Evolutionary conservation across 1,140 invertebrate species (phyloP), one percentile per base, ranked within the genome.

Genomic region (Panonychus citri): DNA sequence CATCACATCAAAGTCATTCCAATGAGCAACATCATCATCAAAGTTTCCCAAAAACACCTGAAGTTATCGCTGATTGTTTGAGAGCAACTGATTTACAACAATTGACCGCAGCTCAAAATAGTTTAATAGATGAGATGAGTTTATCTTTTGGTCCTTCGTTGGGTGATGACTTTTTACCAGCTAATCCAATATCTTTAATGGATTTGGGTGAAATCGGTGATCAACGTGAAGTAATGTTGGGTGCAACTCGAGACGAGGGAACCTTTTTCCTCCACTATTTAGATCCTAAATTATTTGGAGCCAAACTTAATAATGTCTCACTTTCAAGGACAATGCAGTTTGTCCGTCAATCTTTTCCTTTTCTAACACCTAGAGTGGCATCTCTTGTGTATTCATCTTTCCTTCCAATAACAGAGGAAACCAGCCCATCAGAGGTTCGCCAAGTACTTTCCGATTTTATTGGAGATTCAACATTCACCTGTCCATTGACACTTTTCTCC

Each of bases 231-330:
- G 80, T 95, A 59, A 71, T 97, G 19, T 78, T 93, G 74, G 90
- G 91, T 7, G 85, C 81, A 30, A 94, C 94, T 66, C 80, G 80
- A 2, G 88, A 97, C 67, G 91, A 97, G 69, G 88, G 86, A 10
- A 85, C 83, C 65, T 95, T 85, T 65, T 95, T 93, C 66, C 85
- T 91, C 53, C 27, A 30, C 21, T 55, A 17, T 12, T 26, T 28
- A 19, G 28, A 54, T 30, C 40, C 50, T 1, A 50, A 43, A 27
- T 53, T 57, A 21, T 42, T 54, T 40, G 42, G 37, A 13, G n/a
- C 17, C 12, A 46, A 13, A 15, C 24, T 28, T n/a, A 54, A 28
- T 17, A 54, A 54, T 30, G 28, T 40, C 17, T 54, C 53, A 40
- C 50, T 25, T 19, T 37, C 26, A 1, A 10, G 30, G 26, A 37